Evolutionary conservation across 1,140 invertebrate species (phyloP), one percentile per base, ranked within the genome.

Genomic region (Neodiprion virginianus): DNA sequence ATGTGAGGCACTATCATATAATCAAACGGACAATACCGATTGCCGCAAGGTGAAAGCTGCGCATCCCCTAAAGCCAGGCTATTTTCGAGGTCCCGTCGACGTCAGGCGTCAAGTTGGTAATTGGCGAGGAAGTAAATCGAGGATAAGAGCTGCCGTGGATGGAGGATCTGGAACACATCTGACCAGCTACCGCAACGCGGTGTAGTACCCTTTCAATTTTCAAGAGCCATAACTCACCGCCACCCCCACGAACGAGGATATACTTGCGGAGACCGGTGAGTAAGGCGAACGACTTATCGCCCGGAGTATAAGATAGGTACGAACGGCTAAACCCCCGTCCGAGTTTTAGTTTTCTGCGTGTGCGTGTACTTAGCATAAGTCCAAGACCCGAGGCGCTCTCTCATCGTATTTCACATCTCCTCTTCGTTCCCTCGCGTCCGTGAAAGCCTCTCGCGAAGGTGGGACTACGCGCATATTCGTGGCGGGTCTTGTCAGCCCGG

Each of bases 311-410:
- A 40, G 28, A 40, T 40, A 40, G 28, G 28, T 40, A 40, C 28
- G 28, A 40, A 5, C 5, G 28, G 28, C 28, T 40, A 40, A 40
- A 40, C 28, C 28, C 28, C 28, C 28, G 28, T 40, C 53, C 5
- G 53, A 14, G 53, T 17, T 17, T 12, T 1, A 17, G 53, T 61
- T 17, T 17, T 12, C 11, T 61, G 61, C 48, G 81, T 79, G 71
- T 79, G 81, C 79, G 78, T 80, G 83, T 84, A 84, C 82, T 86
- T 86, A 84, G 81, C 84, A 86, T 85, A 83, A 84, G 83, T 84
- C 83, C 81, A 77, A 81, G 78, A 85, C 83, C 83, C 82, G 84
- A 85, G 83, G 83, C 83, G 80, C 78, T 86, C 84, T 86, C 83
- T 83, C 83, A 83, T 86, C 84, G 81, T 86, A 86, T 86, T 86